Evolutionary conservation across 1,140 invertebrate species (phyloP).

Genomic region (Pollicipes pollicipes): DNA sequence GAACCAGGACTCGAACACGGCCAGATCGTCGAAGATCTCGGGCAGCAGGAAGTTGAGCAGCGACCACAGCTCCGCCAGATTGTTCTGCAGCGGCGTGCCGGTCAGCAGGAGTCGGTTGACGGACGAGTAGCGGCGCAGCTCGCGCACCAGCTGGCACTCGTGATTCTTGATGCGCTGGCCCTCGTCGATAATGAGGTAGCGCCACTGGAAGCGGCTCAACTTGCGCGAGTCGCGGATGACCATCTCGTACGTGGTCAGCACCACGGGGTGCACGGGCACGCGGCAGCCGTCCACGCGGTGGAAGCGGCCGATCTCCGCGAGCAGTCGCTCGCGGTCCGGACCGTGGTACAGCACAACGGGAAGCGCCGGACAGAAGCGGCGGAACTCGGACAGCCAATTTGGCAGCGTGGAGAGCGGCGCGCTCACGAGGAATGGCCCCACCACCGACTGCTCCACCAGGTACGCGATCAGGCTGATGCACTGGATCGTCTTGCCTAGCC

Average conservation of each 20-base stretch:
- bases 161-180: constrained; percentile 52
- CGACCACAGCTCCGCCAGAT: constrained; percentile 51
- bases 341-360: constrained; percentile 15
- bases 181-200: constrained; percentile 51
- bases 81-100: constrained; percentile 61
- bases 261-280: constrained; percentile 5
- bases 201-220: constrained; percentile 34
- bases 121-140: constrained; percentile 17
- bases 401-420: constrained; percentile 48
- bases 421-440: constrained; percentile 42
- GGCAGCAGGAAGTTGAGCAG: constrained; percentile 52
- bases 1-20: constrained; percentile 45
- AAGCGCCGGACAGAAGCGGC: constrained; percentile 23
- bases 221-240: constrained; percentile 30
- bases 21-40: constrained; percentile 46
- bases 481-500: constrained; percentile 55
- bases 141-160: constrained; percentile 29
- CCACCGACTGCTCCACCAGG: constrained; percentile 32
- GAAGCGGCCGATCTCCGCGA: constrained; percentile 4
- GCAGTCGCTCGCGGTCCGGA: neutral
- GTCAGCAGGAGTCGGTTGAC: constrained; percentile 41
- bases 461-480: constrained; percentile 41
- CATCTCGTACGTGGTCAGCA: constrained; percentile 25
- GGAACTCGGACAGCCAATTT: constrained; percentile 52
- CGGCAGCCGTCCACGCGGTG: neutral